Conservation (phyloP, 2,797 vertebrate species). For the Austrolebias charrua region DNA sequence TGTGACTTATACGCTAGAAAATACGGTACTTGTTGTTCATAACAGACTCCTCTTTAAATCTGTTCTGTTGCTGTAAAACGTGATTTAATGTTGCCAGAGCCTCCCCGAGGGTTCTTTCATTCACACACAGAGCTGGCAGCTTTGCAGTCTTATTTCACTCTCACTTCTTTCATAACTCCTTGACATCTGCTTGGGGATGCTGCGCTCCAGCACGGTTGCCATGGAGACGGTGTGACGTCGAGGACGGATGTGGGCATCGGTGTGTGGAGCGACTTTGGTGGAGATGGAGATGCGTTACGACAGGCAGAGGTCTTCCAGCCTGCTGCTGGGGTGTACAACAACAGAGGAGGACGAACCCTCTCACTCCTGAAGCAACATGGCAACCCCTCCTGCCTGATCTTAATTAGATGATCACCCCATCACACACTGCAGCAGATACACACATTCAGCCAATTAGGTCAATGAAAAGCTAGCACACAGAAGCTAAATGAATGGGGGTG, state of each 20-base stretch:
- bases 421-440: conserved; percentile 7
- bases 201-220: conserved; percentile 59
- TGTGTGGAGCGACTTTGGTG: conserved; percentile 62
- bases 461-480: conserved; percentile 21
- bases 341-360: background rate
- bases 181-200: conserved; percentile 64
- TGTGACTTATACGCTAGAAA: too few species aligned
- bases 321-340: conserved; percentile 26
- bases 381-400: conserved; percentile 23
- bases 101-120: background rate
- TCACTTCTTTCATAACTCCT: conserved; percentile 42
- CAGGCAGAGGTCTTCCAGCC: conserved; percentile 59
- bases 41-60: too few species aligned
- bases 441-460: conserved; percentile 8
- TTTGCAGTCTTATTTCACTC: conserved; percentile 24
- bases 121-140: conserved; percentile 3
- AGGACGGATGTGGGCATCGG: conserved; percentile 58
- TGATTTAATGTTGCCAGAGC: background rate
- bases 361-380: conserved; percentile 17
- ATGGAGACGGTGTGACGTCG: conserved; percentile 69
- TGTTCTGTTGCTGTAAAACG: too few species aligned
- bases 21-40: too few species aligned
- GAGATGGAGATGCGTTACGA: conserved; percentile 59
- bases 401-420: conserved; percentile 27
- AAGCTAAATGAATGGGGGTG: background rate